phyloP scores from a whole-genome alignment of 2,797 vertebrate species.

The Chelon labrosus region DNA sequence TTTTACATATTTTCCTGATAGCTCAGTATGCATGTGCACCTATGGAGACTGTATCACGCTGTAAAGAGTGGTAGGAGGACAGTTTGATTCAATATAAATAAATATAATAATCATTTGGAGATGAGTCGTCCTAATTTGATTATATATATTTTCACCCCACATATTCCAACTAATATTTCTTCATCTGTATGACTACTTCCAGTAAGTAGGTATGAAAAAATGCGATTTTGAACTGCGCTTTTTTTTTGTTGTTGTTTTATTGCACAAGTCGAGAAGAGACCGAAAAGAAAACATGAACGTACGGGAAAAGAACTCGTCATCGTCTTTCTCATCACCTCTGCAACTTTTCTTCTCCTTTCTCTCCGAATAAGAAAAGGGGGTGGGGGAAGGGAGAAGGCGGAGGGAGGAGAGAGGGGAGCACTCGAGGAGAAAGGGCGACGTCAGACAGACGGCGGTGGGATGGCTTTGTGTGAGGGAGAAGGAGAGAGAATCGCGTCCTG shows the following conservation, averaged over 20 bases:
- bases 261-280: neutral
- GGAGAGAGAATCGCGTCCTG: conserved; percentile 36
- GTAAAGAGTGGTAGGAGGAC: too few relatives aligned
- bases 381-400: conserved; percentile 54
- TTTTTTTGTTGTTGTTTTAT: too few relatives aligned
- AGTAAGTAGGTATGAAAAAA: neutral
- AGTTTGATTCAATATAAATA: neutral
- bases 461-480: conserved; percentile 48
- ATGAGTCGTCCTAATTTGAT: too few relatives aligned
- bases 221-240: too few relatives aligned
- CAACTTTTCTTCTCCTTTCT: conserved; percentile 28
- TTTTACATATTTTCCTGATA: neutral
- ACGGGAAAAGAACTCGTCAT: conserved; percentile 12
- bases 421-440: conserved; percentile 52
- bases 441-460: conserved; percentile 70
- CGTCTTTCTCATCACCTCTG: conserved; percentile 7
- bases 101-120: neutral
- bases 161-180: neutral
- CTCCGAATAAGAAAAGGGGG: neutral
- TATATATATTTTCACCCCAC: too few relatives aligned
- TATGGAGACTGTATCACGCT: too few relatives aligned
- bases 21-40: neutral
- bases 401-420: neutral
- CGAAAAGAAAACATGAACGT: neutral
- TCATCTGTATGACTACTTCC: neutral